Percentiles rank a stretch among this genome's conserved stretches.
These are phyloP conservation scores for Pitta sordida DNA, from an alignment of 2,113 vertebrate species.

Conservation along the genomic window DNA sequence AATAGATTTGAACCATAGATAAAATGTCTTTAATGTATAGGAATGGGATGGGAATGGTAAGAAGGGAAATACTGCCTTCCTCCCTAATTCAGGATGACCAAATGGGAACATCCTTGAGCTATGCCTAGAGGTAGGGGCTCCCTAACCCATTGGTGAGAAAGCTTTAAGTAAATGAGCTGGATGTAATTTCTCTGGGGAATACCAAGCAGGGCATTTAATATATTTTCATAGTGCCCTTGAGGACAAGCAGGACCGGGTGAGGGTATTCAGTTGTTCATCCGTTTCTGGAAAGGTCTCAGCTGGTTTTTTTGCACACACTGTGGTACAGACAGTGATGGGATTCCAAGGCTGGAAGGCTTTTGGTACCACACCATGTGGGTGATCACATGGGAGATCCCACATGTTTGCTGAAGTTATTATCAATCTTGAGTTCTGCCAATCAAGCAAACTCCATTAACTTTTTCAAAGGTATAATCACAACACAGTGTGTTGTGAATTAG, in stretches of 20 bases:
- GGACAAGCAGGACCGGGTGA: not conserved
- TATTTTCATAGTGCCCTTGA: not conserved
- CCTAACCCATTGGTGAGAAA: not conserved
- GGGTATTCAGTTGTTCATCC: not conserved
- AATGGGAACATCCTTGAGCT: too few relatives aligned
- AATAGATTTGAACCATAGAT: not conserved
- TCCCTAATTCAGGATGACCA: not conserved
- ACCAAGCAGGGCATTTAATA: not conserved
- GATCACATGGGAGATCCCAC: not conserved
- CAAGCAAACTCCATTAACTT: not conserved
- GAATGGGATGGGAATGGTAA: not conserved
- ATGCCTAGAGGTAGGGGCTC: not conserved
- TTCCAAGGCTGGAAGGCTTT: not conserved
- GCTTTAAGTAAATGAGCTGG: not conserved
- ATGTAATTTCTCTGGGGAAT: not conserved
- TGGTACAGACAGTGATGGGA: rapidly evolving
- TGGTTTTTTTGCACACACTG: not conserved
- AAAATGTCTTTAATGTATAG: not conserved
- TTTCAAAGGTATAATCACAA: not conserved
- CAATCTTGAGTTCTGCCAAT: not conserved
- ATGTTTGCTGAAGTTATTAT: not conserved
- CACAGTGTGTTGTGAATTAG: not conserved
- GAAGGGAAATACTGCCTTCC: not conserved
- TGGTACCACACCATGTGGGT: not conserved
- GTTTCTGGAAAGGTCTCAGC: not conserved